Evolutionary conservation across 2,888 invertebrate genomes (phyloP), one percentile per base, ranked within the genome.

Genomic region (Steinernema hermaphroditum): DNA sequence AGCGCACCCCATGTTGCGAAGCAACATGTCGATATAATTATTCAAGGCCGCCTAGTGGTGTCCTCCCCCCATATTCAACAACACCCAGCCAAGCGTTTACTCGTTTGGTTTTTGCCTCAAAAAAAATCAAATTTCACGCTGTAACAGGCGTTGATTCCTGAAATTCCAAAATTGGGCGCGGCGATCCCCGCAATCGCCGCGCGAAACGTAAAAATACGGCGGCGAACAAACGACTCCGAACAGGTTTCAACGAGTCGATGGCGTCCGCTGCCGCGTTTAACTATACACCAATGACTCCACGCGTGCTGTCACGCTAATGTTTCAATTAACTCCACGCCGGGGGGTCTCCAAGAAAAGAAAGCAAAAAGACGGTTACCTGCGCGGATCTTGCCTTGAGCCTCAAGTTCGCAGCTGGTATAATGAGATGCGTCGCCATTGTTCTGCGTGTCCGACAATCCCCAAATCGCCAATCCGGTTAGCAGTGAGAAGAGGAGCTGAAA

Each of bases 311-410:
- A 37, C 37, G 54, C 54, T 54, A 54, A 54, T 54, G 54, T 22
- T 54, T 54, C 54, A 54, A 54, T 54, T 54, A 54, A 54, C 6
- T 54, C 54, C 27, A 8, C 54, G n/a, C 54, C 24, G 19, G 54
- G 54, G 54, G 54, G 12, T 24, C n/a, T 16, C 46, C 4, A 4
- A 46, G 46, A 6, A 46, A 4, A n/a, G 6, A 46, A 46, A 41
- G 14, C 41, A n/a, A 12, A 19, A 19, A n/a, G 19, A 49, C n/a
- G n/a, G n/a, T n/a, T 9, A 83, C 83, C 83, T 14, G 84, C 82
- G 72, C 80, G 77, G 54, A 82, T 83, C 69, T 82, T 82, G 29
- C 85, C 85, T 71, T 83, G 82, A 27, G 85, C 85, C 62, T 85
- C 85, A 14, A 81, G 73, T 72, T 86, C 84, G 70, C 85, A 85